These are phyloP conservation scores for Zaprionus gabonicus DNA, from an alignment of 1,140 invertebrate species.

Conservation along the genomic window DNA sequence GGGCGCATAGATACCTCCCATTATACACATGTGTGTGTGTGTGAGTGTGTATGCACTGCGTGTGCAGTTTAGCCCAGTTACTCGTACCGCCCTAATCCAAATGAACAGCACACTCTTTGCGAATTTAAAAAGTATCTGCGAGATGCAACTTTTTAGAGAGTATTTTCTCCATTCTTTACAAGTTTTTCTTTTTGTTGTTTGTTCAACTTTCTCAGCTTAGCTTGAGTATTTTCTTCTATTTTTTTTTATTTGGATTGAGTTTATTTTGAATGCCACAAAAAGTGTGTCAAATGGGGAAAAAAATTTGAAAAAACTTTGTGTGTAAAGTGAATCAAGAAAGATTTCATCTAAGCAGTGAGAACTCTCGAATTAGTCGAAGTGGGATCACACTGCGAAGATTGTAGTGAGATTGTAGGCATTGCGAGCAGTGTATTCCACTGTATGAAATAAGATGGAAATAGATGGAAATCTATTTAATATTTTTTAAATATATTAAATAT, in stretches of 20 bases:
- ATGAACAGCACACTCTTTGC: constrained; percentile 29
- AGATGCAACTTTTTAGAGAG: constrained; percentile 20
- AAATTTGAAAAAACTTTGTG: neutral
- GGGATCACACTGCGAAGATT: neutral
- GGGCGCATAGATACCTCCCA: neutral
- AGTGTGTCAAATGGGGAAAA: neutral
- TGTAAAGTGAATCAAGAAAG: constrained; percentile 4
- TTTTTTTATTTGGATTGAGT: neutral
- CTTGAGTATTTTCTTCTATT: neutral
- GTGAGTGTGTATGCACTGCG: constrained; percentile 16
- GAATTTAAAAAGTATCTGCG: constrained; percentile 10
- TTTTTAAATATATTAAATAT: too few relatives aligned
- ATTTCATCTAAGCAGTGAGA: neutral
- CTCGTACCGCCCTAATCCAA: constrained; percentile 55
- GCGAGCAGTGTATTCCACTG: too few relatives aligned
- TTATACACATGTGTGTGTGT: neutral
- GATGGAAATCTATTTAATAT: too few relatives aligned
- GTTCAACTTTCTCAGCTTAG: constrained; percentile 53
- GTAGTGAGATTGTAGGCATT: neutral
- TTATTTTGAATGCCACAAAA: constrained; percentile 34
- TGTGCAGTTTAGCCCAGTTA: constrained; percentile 69
- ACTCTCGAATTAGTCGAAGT: neutral
- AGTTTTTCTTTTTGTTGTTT: constrained; percentile 52
- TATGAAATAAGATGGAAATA: too few relatives aligned
- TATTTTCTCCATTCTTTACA: constrained; percentile 50